These are phyloP conservation scores for Penelope pileata DNA, from an alignment of 2,113 vertebrate species.

Conservation along the genomic window DNA sequence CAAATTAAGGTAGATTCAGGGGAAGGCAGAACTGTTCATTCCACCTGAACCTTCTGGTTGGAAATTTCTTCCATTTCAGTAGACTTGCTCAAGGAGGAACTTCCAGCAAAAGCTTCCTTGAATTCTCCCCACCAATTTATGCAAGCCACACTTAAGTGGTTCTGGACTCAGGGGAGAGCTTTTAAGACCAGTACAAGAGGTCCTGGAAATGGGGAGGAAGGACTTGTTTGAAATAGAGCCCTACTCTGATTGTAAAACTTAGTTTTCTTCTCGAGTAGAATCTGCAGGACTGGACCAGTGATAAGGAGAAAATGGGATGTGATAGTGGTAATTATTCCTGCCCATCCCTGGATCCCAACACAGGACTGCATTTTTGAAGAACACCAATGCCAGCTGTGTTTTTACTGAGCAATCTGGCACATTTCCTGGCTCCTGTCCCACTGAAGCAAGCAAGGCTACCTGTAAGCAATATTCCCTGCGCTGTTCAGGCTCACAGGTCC, in stretches of 20 bases:
- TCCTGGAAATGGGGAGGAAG: not conserved
- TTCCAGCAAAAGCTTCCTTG: not conserved
- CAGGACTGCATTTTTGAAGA: not conserved
- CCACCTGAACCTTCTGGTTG: not conserved
- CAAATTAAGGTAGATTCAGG: not conserved
- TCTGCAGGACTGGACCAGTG: constrained; percentile 6
- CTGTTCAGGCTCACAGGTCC: not conserved
- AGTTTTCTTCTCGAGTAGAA: not conserved
- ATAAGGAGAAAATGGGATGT: not conserved
- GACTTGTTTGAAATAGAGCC: not conserved
- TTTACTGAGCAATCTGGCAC: not conserved
- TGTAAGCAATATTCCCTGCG: not conserved
- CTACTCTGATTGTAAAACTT: not conserved
- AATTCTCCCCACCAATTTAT: not conserved
- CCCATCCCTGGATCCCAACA: not conserved
- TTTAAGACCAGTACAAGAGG: not conserved
- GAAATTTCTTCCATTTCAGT: not conserved
- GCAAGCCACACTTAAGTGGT: not conserved
- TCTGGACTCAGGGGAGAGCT: not conserved
- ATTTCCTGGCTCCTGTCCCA: not conserved
- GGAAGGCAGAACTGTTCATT: not conserved
- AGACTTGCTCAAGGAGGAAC: not conserved
- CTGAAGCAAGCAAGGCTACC: not conserved
- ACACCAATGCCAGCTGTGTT: not conserved
- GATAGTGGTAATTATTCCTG: constrained; percentile 29